Conservation (phyloP, 1,140 invertebrate species). For the Argopecten irradians region DNA sequence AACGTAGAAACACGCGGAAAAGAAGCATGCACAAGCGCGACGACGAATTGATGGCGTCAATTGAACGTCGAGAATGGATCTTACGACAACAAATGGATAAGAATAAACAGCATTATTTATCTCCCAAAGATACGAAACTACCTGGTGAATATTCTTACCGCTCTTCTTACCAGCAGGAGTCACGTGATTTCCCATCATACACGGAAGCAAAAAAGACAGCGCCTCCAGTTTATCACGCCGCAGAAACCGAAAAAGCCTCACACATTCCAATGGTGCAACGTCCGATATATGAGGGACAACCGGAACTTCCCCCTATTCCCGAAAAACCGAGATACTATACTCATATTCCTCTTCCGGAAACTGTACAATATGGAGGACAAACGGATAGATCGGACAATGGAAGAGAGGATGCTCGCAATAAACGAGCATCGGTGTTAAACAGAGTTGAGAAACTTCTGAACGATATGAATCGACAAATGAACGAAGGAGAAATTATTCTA, state of each 20-base stretch:
- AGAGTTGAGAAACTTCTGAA: conserved; percentile 45
- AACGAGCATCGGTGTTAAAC: conserved; percentile 46
- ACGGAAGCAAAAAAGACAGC: background rate
- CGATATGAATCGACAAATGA: conserved; percentile 30
- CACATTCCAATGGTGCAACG: background rate
- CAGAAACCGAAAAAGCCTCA: background rate
- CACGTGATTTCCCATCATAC: background rate
- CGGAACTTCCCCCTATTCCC: background rate
- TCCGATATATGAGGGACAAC: background rate
- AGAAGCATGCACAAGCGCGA: conserved; percentile 6
- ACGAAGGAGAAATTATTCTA: background rate
- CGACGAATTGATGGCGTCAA: background rate
- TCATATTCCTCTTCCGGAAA: background rate
- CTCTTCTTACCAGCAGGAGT: background rate
- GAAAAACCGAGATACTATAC: background rate
- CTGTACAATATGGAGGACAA: background rate
- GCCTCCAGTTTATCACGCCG: background rate
- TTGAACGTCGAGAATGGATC: background rate
- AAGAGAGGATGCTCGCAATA: conserved; percentile 34
- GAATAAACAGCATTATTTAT: background rate
- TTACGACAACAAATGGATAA: background rate
- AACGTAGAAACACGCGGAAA: background rate
- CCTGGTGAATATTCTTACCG: background rate
- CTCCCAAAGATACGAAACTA: background rate
- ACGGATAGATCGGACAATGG: background rate